Evolutionary conservation across 2,113 vertebrate genomes (phyloP).

Genomic region (Spea bombifrons): DNA sequence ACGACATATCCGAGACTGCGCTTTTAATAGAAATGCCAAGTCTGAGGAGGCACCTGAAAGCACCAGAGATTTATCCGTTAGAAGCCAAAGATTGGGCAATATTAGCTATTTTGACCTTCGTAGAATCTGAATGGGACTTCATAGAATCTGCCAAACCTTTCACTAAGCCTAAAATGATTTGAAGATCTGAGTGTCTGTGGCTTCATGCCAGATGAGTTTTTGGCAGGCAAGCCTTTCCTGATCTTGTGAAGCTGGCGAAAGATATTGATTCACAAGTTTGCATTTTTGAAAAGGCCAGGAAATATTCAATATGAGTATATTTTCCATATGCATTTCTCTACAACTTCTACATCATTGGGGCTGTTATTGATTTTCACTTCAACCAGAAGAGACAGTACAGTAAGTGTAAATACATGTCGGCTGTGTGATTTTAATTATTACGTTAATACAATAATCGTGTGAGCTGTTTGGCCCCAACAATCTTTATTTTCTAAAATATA

Average conservation of each 20-base stretch:
- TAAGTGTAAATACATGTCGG: too few species aligned
- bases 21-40: constrained; percentile 14
- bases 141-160: neutral
- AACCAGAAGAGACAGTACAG: too few species aligned
- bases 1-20: neutral
- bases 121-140: neutral
- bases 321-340: too few species aligned
- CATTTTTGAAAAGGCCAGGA: neutral
- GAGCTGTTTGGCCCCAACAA: too few species aligned
- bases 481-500: too few species aligned
- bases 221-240: neutral
- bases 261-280: neutral
- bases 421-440: too few species aligned
- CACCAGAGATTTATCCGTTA: neutral
- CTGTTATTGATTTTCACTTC: too few species aligned
- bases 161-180: neutral
- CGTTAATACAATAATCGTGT: too few species aligned
- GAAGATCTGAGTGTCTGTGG: neutral
- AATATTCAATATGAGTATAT: neutral
- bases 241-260: neutral
- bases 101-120: constrained; percentile 1
- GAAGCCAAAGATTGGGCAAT: constrained; percentile 9
- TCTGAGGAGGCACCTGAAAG: constrained; percentile 8
- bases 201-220: constrained; percentile 4
- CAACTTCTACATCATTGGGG: too few species aligned